Base-by-base conservation (phyloP, 2,888 invertebrate genomes). In the Trypoxylon attenuatum region DNA sequence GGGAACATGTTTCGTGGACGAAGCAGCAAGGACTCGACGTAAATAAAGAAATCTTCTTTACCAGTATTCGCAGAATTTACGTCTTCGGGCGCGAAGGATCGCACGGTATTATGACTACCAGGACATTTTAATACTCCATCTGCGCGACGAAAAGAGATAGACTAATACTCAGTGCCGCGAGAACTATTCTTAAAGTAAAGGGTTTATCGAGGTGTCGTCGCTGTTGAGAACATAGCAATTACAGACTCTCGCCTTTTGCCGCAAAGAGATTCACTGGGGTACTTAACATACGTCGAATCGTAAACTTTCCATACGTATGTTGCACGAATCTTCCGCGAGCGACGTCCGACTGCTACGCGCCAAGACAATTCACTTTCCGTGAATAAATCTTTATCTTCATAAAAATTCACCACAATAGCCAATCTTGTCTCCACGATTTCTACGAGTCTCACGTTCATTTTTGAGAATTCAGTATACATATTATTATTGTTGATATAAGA, bases 261-360 rank as follows among this genome's bases (percentile, higher is more conserved):
- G n/a, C n/a, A n/a, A n/a, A n/a, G 45, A 63, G 63, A 67, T 67
- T 63, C 59, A 51, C 29, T 3, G 16, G n/a, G 13, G 18, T 39
- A 38, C 47, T 42, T 73, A 42, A 73, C 60, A 73, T 74, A 73
- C 66, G 70, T n/a, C 55, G 49, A 54, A 74, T 74, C 74, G 73
- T 73, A 73, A 73, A 73, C 42, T 66, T 58, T 22, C 46, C 72
- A 58, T 73, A 73, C 60, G 57, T n/a, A n/a, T 69, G 65, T 71
- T 71, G 64, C 59, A 54, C 38, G 65, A n/a, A n/a, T n/a, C 51
- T 62, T 58, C 65, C 33, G 39, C 49, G 33, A 51, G 59, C 18
- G 29, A 18, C 41, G 23, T 38, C 60, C n/a, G n/a, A n/a, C 25
- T 23, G 18, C 57, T 42, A 58, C 56, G 53, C 70, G 52, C 51